These are phyloP conservation scores for Epistrophella euchroma DNA, from an alignment of 2,888 invertebrate species.

Conservation along the genomic window DNA sequence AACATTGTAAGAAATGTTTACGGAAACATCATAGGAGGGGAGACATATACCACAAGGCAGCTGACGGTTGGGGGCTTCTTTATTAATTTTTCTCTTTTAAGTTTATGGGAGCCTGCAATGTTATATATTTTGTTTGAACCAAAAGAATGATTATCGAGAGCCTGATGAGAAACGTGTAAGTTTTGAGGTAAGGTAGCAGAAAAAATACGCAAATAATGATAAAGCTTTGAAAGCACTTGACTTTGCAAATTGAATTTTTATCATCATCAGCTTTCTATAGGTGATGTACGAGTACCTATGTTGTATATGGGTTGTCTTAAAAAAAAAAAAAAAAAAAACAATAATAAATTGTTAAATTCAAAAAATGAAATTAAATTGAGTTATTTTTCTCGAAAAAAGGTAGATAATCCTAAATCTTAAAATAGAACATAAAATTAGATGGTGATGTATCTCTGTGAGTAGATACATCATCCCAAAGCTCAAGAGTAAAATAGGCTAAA, in stretches of 20 bases:
- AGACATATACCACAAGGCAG: background rate
- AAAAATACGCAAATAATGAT: background rate
- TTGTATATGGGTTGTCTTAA: background rate
- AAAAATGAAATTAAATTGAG: background rate
- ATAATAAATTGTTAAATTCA: background rate
- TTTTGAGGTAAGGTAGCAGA: background rate
- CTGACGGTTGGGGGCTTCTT: background rate
- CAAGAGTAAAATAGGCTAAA: too few species aligned
- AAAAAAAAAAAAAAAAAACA: too few species aligned
- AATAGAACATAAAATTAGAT: too few species aligned
- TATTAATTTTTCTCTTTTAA: conserved; percentile 37
- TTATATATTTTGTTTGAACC: background rate
- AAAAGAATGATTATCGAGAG: conserved; percentile 42
- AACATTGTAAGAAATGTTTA: conserved; percentile 1
- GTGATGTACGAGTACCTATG: background rate
- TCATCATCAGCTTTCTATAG: conserved; percentile 9
- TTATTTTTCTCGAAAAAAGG: background rate
- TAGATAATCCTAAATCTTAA: background rate
- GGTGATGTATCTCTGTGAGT: too few species aligned
- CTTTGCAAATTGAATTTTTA: conserved; percentile 27
- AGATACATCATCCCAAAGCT: too few species aligned
- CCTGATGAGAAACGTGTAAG: conserved; percentile 1
- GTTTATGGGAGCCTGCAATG: background rate
- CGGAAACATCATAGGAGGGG: background rate
- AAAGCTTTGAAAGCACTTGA: conserved; percentile 8